These are phyloP conservation scores for Drosophila nebulosa DNA, from an alignment of 1,140 invertebrate species.

Conservation along the genomic window DNA sequence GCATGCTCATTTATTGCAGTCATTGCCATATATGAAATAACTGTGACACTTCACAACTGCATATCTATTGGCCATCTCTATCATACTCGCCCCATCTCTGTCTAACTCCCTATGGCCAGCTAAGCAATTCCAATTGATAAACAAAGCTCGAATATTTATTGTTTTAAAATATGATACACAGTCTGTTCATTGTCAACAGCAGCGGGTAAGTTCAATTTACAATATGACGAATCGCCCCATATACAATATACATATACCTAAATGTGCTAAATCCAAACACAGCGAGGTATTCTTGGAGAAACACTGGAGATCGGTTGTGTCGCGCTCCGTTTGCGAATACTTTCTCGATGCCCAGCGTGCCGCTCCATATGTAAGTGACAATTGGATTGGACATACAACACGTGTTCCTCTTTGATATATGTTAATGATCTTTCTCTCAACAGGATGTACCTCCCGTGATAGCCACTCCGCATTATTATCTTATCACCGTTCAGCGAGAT, in stretches of 20 bases:
- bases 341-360: conserved; percentile 98
- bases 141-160: conserved; percentile 30
- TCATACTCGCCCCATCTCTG: background rate
- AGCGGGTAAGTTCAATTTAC: conserved; percentile 87
- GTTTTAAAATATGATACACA: conserved; percentile 92
- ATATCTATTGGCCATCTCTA: background rate
- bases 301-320: conserved; percentile 99
- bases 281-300: conserved; percentile 99
- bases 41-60: background rate
- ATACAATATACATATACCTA: background rate
- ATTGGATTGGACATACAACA: too few relatives aligned
- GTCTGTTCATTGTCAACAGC: conserved; percentile 97
- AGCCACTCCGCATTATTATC: conserved; percentile 97
- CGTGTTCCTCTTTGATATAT: conserved; percentile 10
- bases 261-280: conserved; percentile 62
- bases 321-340: conserved; percentile 98
- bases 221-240: background rate
- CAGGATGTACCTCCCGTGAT: conserved; percentile 98
- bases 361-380: conserved; percentile 85
- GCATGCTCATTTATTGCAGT: too few relatives aligned
- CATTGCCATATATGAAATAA: background rate
- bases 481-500: conserved; percentile 97
- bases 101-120: background rate
- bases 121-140: conserved; percentile 43
- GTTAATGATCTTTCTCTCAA: background rate